A percentile compares a stretch with the other conserved stretches of the same genome.
Conservation (phyloP, 2,888 invertebrate species). For the Sarcophaga carnaria region DNA sequence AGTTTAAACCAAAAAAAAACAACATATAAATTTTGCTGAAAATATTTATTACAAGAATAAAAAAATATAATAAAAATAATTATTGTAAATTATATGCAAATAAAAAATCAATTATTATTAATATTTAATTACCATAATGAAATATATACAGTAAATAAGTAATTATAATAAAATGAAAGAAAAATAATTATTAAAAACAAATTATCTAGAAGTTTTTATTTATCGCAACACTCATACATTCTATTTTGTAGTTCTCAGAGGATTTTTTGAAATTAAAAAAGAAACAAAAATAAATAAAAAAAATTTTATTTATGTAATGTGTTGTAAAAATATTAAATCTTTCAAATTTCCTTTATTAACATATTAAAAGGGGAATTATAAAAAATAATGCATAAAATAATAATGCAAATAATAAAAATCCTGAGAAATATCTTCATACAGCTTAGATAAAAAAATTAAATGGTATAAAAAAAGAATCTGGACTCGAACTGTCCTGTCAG, state of each 20-base stretch:
- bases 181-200: constrained; percentile 62
- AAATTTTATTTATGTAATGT: no score
- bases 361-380: not conserved
- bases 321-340: no score
- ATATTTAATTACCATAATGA: constrained; percentile 60
- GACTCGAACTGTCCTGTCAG: no score
- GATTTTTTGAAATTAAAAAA: no score
- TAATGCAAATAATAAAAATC: no score
- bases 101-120: constrained; percentile 60
- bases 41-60: constrained; percentile 16
- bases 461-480: no score
- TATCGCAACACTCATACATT: no score
- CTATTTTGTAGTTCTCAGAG: no score
- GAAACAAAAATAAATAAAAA: no score
- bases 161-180: constrained; percentile 60
- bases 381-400: not conserved
- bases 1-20: constrained; percentile 27
- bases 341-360: no score
- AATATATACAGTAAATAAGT: constrained; percentile 57
- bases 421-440: constrained; percentile 4
- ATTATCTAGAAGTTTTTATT: constrained; percentile 15
- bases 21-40: constrained; percentile 53
- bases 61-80: constrained; percentile 43
- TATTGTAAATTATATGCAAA: constrained; percentile 68
- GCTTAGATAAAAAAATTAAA: no score